Percentiles rank a stretch among this genome's conserved stretches.
Conservation (phyloP, 2,797 vertebrate genomes). For the Remorina albescens region DNA sequence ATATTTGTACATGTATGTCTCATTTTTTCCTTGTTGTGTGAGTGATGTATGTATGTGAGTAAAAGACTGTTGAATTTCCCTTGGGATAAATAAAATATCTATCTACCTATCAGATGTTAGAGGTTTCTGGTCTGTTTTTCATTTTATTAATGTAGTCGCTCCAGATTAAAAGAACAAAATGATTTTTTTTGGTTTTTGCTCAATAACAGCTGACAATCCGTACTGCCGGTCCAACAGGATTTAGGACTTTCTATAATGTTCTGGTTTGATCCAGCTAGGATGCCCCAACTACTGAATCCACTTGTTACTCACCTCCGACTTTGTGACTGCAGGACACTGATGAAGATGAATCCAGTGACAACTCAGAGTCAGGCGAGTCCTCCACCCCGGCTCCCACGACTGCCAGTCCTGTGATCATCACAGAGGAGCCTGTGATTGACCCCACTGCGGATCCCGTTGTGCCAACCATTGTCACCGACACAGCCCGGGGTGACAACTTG, state of each 20-base stretch:
- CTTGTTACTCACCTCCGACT: neutral
- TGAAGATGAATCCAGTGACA: constrained; percentile 72
- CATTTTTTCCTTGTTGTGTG: too few species aligned
- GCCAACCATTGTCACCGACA: constrained; percentile 65
- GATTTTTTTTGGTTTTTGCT: neutral
- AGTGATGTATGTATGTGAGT: too few species aligned
- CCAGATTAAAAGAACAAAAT: too few species aligned
- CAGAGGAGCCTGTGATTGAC: constrained; percentile 58
- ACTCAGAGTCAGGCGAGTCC: constrained; percentile 78
- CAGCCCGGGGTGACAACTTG: constrained; percentile 82
- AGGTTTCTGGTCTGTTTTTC: too few species aligned
- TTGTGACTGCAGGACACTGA: constrained; percentile 62
- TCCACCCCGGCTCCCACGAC: constrained; percentile 58
- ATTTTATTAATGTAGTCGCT: too few species aligned
- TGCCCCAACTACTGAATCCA: neutral
- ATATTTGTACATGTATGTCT: neutral
- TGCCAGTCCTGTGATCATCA: constrained; percentile 42
- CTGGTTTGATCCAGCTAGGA: neutral
- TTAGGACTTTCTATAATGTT: neutral
- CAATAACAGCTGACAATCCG: neutral
- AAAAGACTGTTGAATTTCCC: too few species aligned
- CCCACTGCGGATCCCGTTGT: constrained; percentile 63
- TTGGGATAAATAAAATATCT: too few species aligned
- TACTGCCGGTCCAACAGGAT: neutral
- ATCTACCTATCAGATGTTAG: too few species aligned